Percentiles rank a stretch among this genome's conserved stretches.
phyloP scores from a whole-genome alignment of 2,797 vertebrate species.

The Darevskia mixta region DNA sequence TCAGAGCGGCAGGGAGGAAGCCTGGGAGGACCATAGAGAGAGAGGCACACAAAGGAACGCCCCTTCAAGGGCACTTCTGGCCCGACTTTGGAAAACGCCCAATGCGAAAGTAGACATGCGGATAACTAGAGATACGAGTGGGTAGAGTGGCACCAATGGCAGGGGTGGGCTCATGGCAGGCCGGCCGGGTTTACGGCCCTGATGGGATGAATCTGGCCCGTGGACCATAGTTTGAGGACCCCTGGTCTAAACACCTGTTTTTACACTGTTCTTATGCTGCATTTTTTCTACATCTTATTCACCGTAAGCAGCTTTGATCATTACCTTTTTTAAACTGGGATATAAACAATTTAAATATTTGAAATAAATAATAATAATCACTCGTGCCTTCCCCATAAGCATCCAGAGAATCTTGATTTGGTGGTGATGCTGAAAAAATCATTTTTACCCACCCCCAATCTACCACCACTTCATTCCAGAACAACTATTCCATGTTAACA shows the following conservation, averaged over 20 bases:
- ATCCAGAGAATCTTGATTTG: not conserved
- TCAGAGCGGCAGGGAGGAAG: too few relatives aligned
- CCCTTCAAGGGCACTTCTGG: not conserved
- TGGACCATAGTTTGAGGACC: too few relatives aligned
- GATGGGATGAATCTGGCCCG: fast-evolving
- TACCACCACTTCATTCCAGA: not conserved
- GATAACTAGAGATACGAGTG: not conserved
- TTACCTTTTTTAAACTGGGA: not conserved
- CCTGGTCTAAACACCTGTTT: not conserved
- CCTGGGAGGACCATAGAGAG: too few relatives aligned
- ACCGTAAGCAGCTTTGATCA: not conserved
- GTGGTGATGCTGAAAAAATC: not conserved
- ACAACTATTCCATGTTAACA: not conserved
- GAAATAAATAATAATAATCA: not conserved
- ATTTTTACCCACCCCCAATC: not conserved
- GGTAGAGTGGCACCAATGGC: not conserved
- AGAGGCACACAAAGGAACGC: not conserved
- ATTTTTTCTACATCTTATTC: not conserved
- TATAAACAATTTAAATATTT: not conserved
- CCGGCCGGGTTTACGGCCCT: too few relatives aligned
- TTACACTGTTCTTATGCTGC: not conserved
- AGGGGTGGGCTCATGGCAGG: not conserved
- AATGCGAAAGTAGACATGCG: not conserved
- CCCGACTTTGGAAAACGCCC: not conserved
- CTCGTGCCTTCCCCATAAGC: not conserved